Base-by-base conservation (phyloP, 2,113 vertebrate genomes). In the Ceratotherium simum region DNA sequence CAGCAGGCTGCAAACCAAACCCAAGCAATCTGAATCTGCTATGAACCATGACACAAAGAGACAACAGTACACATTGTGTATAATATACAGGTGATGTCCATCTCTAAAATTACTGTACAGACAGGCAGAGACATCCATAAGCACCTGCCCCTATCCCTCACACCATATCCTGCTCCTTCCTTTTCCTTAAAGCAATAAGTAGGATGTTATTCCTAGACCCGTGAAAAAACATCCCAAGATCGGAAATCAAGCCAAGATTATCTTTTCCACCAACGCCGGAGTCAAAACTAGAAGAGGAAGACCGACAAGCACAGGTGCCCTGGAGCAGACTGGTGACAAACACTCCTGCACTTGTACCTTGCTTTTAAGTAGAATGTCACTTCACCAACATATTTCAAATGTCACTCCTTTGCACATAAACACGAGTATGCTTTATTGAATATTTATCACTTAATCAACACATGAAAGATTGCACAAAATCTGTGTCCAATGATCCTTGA, bases 361-460 rank as follows among this genome's bases (percentile, higher is more conserved):
- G 75, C 84, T 93, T 98, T 97, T 85, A 42, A 97, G 93, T 79
- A 80, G 95, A 98, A 88, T 76, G 86, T 90, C 89, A 75, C 94
- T 95, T 95, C 91, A 96, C 89, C 18, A 94, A 95, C 91, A 83
- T 90, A 91, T 64, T 96, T 92, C 92, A 97, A 98, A 90, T 62
- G 82, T 65, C 72, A 97, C 90, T 46, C 79, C 69, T 95, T 82
- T 67, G 25, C 42, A 62, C 23, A 11, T 48, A 33, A 27, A 23
- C 23, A 87, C 92, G 81, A 97, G 97, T 96, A 97, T 94, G 25
- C 1, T 0, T 27, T 1, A 75, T 31, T 98, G 94, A 3, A 87
- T 97, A 98, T 96, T 98, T 97, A 98, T 97, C 95, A 81, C 98
- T 98, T 98, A 97, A 98, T 98, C 98, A 98, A 97, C 90, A 96